phyloP scores from a whole-genome alignment of 2,797 vertebrate genomes.

The Steatocranus sp. region DNA sequence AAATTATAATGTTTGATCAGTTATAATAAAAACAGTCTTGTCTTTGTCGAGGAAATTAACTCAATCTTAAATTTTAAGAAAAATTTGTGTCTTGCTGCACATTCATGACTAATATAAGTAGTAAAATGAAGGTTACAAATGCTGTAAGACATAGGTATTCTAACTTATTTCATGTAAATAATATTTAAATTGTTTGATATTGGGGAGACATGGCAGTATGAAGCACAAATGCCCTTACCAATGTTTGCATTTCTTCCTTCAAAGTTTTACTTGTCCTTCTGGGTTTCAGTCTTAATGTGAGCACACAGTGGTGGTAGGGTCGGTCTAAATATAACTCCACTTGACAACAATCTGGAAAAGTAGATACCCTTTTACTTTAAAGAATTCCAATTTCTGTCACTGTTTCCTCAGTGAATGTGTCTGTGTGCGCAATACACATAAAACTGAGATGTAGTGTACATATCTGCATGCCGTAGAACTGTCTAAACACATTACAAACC shows the following conservation, averaged over 20 bases:
- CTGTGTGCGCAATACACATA: conserved; percentile 1
- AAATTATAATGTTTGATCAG: neutral
- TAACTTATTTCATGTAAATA: neutral
- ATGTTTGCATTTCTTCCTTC: conserved; percentile 50
- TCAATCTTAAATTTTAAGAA: neutral
- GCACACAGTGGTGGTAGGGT: conserved; percentile 55
- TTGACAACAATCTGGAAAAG: conserved; percentile 69
- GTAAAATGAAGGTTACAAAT: neutral
- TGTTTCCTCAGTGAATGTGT: conserved; percentile 18
- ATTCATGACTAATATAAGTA: neutral
- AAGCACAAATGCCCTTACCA: conserved; percentile 64
- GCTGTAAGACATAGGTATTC: neutral
- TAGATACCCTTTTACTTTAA: conserved; percentile 73
- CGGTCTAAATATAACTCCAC: conserved; percentile 74
- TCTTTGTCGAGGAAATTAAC: neutral
- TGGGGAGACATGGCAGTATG: conserved; percentile 10
- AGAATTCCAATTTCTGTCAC: conserved; percentile 78
- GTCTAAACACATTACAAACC: conserved; percentile 18
- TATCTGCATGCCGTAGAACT: conserved; percentile 11
- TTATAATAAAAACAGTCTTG: neutral
- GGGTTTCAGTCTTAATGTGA: conserved; percentile 61
- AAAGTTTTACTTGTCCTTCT: conserved; percentile 56
- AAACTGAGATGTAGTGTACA: conserved; percentile 27
- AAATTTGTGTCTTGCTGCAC: neutral
- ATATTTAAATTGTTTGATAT: conserved; percentile 21